Evolutionary conservation across 1,140 invertebrate species (phyloP), one percentile per base, ranked within the genome.

Genomic region (Polypedilum vanderplanki): DNA sequence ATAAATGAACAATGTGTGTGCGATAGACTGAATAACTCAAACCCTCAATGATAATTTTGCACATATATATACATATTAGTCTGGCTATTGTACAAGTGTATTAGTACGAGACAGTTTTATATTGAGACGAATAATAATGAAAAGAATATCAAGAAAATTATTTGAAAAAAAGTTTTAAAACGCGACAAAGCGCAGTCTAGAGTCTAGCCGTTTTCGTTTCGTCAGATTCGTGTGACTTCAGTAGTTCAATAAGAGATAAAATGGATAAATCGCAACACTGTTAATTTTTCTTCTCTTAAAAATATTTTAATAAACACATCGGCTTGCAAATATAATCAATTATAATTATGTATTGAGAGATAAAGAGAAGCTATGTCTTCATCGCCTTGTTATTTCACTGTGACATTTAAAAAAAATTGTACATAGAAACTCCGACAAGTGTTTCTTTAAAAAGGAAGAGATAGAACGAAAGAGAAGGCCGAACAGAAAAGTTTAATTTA

Each of bases 221-320:
- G 65, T 70, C 65, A 70, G 65, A 70, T 70, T 70, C n/a, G 65
- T 70, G 65, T 20, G 20, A 70, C 65, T 70, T 70, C 65, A 70
- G 65, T 70, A 70, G 65, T 70, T 18, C 18, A 70, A 70, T 70
- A 70, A 70, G 65, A 20, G 20, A 18, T 70, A 22, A 70, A 70
- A 70, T 70, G 65, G n/a, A 70, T 20, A 70, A 70, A 18, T 20
- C 65, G 17, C 20, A 70, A 20, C 9, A 20, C 9, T 70, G 18
- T 70, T 70, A 70, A 18, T 70, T 70, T 70, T 18, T 20, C 65
- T 9, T 70, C 20, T 57, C n/a, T 1, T 7, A 57, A 15, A 1
- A 57, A 1, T 15, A 57, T 15, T 15, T 57, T 3, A 57, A 17
- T 57, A 17, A 57, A 57, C 46, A 57, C 24, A 33, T 33, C 24